A percentile compares a stretch with the other conserved stretches of the same genome.
Evolutionary conservation across 2,797 vertebrate genomes (phyloP).

Genomic region (Neoniphon sammara): DNA sequence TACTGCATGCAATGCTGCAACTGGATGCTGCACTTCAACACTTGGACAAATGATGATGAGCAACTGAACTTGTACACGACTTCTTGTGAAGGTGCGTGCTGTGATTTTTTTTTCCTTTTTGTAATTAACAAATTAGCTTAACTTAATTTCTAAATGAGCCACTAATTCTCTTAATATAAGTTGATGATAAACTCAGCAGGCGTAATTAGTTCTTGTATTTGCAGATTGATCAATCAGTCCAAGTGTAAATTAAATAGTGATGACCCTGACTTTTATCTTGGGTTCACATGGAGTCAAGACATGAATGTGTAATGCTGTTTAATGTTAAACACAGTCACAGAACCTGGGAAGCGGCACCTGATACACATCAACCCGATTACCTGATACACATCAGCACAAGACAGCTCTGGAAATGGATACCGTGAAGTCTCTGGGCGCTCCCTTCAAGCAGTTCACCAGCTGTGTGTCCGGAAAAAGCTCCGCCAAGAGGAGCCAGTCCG

Average conservation of each 20-base stretch:
- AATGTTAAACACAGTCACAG: background rate
- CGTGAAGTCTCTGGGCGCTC: constrained; percentile 76
- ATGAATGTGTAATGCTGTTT: background rate
- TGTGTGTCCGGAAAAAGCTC: constrained; percentile 67
- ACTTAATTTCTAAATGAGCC: no score
- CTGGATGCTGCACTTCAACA: background rate
- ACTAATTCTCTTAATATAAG: background rate
- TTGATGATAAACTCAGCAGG: background rate
- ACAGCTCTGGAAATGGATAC: constrained; percentile 74
- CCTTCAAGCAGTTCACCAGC: constrained; percentile 81
- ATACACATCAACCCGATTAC: background rate
- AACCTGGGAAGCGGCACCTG: background rate
- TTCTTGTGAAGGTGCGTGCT: constrained; percentile 54
- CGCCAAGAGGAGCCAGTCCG: constrained; percentile 61
- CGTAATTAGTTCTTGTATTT: constrained; percentile 7
- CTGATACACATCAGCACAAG: background rate
- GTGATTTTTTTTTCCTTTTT: background rate
- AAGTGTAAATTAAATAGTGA: background rate
- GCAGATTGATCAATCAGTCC: constrained; percentile 33
- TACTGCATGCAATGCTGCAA: constrained; percentile 7
- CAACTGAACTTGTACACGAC: constrained; percentile 12
- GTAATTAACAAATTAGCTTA: no score
- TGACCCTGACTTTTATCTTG: no score
- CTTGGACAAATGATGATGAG: constrained; percentile 8
- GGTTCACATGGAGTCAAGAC: no score